Evolutionary conservation across 2,888 invertebrate genomes (phyloP).

Genomic region (Cheilosia grossa): DNA sequence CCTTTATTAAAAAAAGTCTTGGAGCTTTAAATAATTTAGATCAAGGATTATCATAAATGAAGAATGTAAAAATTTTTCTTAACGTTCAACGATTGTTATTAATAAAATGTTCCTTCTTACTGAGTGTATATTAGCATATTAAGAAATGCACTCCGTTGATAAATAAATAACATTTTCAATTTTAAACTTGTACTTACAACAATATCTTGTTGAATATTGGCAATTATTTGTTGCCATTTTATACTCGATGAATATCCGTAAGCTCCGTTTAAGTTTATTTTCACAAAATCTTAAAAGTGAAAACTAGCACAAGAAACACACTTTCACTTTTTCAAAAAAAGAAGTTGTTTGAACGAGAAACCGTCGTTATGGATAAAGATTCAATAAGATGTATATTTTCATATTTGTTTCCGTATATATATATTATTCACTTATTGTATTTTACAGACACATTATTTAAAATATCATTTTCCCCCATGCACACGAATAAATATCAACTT

Average conservation of each 20-base stretch:
- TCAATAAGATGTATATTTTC: conserved; percentile 8
- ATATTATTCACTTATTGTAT: conserved; percentile 20
- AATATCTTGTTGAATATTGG: conserved; percentile 83
- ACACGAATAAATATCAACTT: conserved; percentile 9
- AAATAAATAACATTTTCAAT: neutral
- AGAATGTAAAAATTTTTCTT: neutral
- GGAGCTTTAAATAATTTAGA: too few species aligned
- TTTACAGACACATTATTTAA: conserved; percentile 8
- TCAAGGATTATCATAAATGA: too few species aligned
- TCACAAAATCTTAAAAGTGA: conserved; percentile 47
- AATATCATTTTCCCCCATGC: neutral
- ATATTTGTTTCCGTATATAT: conserved; percentile 10
- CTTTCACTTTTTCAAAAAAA: conserved; percentile 58
- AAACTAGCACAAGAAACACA: conserved; percentile 53
- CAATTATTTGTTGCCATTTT: conserved; percentile 80
- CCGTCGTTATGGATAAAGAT: conserved; percentile 30
- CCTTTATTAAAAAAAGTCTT: too few species aligned
- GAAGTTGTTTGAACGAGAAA: conserved; percentile 37
- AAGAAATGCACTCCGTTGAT: too few species aligned
- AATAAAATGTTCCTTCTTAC: too few species aligned
- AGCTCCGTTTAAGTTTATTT: conserved; percentile 11
- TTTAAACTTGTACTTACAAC: conserved; percentile 81
- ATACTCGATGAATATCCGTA: conserved; percentile 15
- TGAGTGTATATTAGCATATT: too few species aligned
- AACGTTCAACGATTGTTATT: too few species aligned